phyloP scores from a whole-genome alignment of 1,140 invertebrate species.

The Philopotamus ludificatus region DNA sequence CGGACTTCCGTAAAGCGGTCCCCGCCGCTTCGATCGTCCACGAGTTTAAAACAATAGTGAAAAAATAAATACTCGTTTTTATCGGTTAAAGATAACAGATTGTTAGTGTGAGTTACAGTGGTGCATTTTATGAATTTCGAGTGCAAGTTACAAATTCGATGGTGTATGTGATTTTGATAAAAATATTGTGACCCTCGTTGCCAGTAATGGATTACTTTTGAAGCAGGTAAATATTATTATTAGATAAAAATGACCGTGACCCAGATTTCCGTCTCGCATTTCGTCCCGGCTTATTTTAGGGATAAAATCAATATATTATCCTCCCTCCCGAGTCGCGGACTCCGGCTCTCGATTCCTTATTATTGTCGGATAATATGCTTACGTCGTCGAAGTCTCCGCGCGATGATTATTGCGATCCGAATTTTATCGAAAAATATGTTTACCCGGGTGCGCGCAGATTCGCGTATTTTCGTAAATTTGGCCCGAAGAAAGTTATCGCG shows the following conservation, averaged over 20 bases:
- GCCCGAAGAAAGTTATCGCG: slow-evolving; percentile 19
- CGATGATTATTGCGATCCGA: neutral
- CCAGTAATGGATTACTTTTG: neutral
- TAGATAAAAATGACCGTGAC: neutral
- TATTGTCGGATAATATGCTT: no score
- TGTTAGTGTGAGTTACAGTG: neutral
- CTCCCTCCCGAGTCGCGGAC: no score
- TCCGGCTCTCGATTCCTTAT: no score
- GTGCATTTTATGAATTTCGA: neutral
- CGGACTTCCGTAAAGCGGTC: no score
- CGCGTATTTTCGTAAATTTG: slow-evolving; percentile 1
- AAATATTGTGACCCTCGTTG: no score
- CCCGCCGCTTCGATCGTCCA: neutral
- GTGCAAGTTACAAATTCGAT: neutral
- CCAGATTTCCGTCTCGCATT: neutral
- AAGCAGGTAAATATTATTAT: neutral
- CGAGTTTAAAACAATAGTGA: neutral
- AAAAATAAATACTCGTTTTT: neutral
- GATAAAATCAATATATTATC: neutral
- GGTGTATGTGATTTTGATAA: no score
- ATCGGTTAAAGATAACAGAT: neutral
- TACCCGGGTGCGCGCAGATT: neutral
- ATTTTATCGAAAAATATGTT: neutral
- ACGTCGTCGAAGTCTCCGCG: no score
- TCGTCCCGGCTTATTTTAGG: neutral